Evolutionary conservation across 2,797 vertebrate genomes (phyloP).

Genomic region (Peromyscus nudipes): DNA sequence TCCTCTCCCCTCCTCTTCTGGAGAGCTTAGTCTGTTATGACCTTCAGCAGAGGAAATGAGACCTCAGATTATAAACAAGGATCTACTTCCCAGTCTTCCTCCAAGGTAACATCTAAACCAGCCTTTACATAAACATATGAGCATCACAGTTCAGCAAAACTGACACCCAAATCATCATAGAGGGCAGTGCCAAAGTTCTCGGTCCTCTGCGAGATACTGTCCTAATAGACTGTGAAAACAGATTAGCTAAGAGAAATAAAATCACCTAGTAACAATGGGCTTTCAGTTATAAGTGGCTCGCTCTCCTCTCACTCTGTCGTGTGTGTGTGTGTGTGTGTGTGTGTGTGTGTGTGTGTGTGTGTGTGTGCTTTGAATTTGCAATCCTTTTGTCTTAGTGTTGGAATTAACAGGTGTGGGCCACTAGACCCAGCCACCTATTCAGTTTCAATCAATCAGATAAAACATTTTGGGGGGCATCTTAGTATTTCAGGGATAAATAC

Average conservation of each 20-base stretch:
- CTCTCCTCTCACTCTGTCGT: not conserved
- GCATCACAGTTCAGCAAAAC: not conserved
- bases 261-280: not conserved
- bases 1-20: not conserved
- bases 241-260: not conserved
- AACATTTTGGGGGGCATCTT: not conserved
- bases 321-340: not conserved
- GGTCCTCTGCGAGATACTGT: not conserved
- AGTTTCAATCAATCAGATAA: conserved; percentile 35
- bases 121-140: not conserved
- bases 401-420: not conserved
- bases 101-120: not conserved
- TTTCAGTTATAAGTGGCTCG: not conserved
- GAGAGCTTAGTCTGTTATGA: not conserved
- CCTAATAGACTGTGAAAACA: not conserved
- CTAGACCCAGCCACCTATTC: not conserved
- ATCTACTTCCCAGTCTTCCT: not conserved
- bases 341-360: not conserved
- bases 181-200: not conserved
- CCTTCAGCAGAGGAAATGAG: not conserved
- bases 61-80: not conserved
- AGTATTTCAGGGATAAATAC: not conserved
- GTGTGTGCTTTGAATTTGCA: not conserved
- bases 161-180: not conserved
- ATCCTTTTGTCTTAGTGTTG: not conserved